Conservation (phyloP, 2,113 vertebrate genomes). For the Mixornis gularis region DNA sequence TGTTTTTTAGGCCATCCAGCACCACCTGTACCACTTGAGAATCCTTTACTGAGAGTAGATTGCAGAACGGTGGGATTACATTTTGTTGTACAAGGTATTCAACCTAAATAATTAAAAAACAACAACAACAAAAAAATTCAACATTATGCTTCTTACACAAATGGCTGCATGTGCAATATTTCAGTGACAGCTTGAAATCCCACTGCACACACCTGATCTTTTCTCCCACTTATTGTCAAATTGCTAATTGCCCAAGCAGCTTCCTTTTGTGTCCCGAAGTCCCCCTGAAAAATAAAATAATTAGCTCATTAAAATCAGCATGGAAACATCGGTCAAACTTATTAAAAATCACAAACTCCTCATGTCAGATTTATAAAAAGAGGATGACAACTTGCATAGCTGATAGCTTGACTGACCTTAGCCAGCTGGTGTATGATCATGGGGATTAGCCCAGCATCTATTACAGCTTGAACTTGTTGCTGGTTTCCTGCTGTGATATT, state of each 20-base stretch:
- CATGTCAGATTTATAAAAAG: constrained; percentile 50
- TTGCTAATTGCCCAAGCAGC: constrained; percentile 99
- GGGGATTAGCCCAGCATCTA: constrained; percentile 95
- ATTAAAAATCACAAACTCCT: constrained; percentile 24
- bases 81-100: constrained; percentile 96
- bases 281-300: constrained; percentile 81
- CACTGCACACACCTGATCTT: constrained; percentile 87
- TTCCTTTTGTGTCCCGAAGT: constrained; percentile 98
- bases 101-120: constrained; percentile 76
- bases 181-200: not conserved
- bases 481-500: constrained; percentile 99
- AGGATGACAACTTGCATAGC: constrained; percentile 40
- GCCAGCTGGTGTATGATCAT: constrained; percentile 99
- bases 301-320: constrained; percentile 42
- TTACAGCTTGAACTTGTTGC: constrained; percentile 98
- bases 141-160: not conserved
- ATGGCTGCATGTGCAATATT: not conserved
- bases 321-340: constrained; percentile 26
- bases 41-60: constrained; percentile 94
- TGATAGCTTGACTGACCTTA: constrained; percentile 81
- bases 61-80: constrained; percentile 96
- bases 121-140: not conserved
- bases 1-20: constrained; percentile 96
- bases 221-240: constrained; percentile 98
- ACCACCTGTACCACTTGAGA: constrained; percentile 99